Percentiles rank a stretch among this genome's conserved stretches.
phyloP scores from a whole-genome alignment of 2,113 vertebrate species.

The Eonycteris spelaea region DNA sequence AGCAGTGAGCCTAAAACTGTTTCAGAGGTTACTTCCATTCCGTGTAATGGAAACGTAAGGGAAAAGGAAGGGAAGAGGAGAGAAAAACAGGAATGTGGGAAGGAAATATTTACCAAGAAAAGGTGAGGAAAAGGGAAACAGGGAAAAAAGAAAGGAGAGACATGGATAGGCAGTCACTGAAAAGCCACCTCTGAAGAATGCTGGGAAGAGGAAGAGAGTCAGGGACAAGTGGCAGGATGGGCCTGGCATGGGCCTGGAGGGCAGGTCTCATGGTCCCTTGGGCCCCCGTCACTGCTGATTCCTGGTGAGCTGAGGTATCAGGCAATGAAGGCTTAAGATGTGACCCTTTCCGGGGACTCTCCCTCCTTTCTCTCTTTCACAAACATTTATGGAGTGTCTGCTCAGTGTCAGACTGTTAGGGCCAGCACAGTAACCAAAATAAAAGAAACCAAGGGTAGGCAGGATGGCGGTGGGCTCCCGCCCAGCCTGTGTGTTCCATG shows the following conservation, averaged over 20 bases:
- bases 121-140: background rate
- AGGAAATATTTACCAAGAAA: background rate
- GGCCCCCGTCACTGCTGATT: background rate
- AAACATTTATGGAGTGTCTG: background rate
- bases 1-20: background rate
- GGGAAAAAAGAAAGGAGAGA: background rate
- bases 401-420: background rate
- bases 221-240: accelerated
- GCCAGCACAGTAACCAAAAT: background rate
- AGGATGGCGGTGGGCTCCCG: accelerated
- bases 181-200: background rate
- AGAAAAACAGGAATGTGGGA: background rate
- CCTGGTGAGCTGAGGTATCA: background rate
- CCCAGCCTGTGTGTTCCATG: background rate
- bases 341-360: background rate
- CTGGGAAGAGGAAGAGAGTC: background rate
- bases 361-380: background rate
- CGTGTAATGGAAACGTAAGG: background rate
- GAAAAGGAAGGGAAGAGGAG: background rate
- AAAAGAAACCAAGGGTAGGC: background rate
- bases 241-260: background rate
- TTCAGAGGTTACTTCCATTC: background rate
- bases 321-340: background rate
- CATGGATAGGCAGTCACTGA: background rate
- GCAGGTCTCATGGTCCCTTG: accelerated